These are phyloP conservation scores for Syngnathus scovelli DNA, from an alignment of 2,113 vertebrate genomes.

Conservation along the genomic window DNA sequence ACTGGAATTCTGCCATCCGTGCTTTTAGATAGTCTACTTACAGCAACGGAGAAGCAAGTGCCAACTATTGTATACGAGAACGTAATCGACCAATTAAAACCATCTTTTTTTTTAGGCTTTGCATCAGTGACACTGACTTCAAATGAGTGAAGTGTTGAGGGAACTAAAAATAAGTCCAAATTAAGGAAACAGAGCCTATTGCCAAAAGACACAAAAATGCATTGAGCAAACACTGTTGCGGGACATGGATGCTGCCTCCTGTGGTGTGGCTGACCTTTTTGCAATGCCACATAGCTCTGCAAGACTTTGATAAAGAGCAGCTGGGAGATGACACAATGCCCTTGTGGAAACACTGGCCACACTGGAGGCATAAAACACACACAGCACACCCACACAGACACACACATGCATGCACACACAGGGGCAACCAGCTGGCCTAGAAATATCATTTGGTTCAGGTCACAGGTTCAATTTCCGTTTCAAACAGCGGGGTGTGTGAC, in stretches of 20 bases:
- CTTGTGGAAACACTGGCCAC: conserved; percentile 39
- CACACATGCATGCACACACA: conserved; percentile 28
- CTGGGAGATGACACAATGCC: conserved; percentile 58
- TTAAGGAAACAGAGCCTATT: not conserved
- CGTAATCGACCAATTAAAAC: conserved; percentile 48
- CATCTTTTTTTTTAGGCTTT: conserved; percentile 17
- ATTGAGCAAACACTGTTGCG: conserved; percentile 36
- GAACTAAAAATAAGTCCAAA: not conserved
- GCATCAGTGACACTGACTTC: conserved; percentile 25
- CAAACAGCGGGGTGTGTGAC: conserved; percentile 26
- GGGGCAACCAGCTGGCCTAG: conserved; percentile 36
- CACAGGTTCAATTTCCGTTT: conserved; percentile 32
- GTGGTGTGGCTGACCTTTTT: conserved; percentile 69
- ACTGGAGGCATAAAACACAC: conserved; percentile 21
- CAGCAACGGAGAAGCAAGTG: conserved; percentile 57
- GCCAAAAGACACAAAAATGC: conserved; percentile 28
- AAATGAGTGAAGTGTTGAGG: conserved; percentile 19
- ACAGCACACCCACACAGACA: conserved; percentile 20
- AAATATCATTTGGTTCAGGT: conserved; percentile 39
- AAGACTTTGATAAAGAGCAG: conserved; percentile 57
- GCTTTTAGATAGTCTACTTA: conserved; percentile 61
- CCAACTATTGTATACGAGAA: conserved; percentile 31
- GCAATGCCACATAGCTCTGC: conserved; percentile 37
- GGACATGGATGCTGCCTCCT: conserved; percentile 58
- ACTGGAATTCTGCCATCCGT: conserved; percentile 65